Conservation (phyloP, 2,113 vertebrate species). For the Oophaga pumilio region DNA sequence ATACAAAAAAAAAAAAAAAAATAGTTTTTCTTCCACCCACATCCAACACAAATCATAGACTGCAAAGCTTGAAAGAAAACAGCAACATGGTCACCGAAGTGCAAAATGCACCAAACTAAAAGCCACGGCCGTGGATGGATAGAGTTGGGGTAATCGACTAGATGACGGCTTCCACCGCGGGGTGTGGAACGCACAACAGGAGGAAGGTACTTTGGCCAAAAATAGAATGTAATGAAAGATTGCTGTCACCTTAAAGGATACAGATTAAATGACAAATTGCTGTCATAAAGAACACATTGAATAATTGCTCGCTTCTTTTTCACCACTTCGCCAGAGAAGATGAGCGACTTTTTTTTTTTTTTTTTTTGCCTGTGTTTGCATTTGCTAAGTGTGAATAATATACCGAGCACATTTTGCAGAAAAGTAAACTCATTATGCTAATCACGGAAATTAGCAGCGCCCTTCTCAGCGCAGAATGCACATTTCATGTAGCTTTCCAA, state of each 20-base stretch:
- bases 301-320: constrained; percentile 41
- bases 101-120: background rate
- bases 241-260: constrained; percentile 22
- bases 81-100: background rate
- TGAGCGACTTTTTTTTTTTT: background rate
- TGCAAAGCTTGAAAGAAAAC: background rate
- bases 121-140: background rate
- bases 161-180: constrained; percentile 40
- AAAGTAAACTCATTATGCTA: background rate
- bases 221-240: constrained; percentile 48
- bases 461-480: background rate
- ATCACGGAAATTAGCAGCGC: background rate
- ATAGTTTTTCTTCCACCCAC: background rate
- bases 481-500: background rate
- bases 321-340: constrained; percentile 11
- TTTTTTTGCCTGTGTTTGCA: constrained; percentile 25
- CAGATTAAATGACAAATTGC: background rate
- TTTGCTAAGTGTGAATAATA: constrained; percentile 24
- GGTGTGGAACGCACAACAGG: constrained; percentile 46
- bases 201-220: constrained; percentile 29
- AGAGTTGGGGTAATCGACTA: constrained; percentile 13
- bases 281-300: constrained; percentile 29
- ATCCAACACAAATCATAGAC: background rate
- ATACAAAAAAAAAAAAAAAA: background rate
- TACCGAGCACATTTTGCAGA: constrained; percentile 9